Conservation (phyloP, 2,888 invertebrate species). For the Papilio protenor region DNA sequence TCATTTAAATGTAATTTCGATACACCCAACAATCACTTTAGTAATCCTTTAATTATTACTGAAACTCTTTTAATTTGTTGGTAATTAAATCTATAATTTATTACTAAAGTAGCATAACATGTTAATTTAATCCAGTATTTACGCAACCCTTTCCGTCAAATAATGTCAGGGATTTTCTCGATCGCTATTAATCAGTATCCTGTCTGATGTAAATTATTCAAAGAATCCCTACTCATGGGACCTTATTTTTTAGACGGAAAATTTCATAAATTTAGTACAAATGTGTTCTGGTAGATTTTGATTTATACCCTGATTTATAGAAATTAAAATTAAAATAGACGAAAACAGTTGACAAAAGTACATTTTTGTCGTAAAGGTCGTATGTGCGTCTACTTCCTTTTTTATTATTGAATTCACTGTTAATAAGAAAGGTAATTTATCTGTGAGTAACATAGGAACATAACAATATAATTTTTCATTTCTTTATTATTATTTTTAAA, state of each 20-base stretch:
- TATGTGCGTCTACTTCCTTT: too few species aligned
- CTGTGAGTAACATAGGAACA: too few species aligned
- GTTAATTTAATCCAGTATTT: slow-evolving; percentile 9
- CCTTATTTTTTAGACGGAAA: neutral
- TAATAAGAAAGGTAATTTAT: too few species aligned
- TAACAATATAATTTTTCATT: too few species aligned
- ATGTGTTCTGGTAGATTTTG: neutral
- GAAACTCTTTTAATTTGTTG: neutral
- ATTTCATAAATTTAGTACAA: neutral
- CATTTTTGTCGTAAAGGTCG: too few species aligned
- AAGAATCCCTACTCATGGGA: neutral
- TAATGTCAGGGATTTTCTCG: slow-evolving; percentile 7
- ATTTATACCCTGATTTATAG: neutral
- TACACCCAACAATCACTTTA: too few species aligned
- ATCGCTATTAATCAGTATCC: slow-evolving; percentile 13
- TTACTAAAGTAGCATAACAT: neutral
- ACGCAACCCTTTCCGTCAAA: slow-evolving; percentile 14
- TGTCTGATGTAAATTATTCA: slow-evolving; percentile 17
- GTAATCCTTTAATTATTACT: neutral
- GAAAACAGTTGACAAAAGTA: too few species aligned
- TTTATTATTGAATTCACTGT: too few species aligned
- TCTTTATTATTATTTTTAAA: too few species aligned
- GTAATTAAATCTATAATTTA: neutral
- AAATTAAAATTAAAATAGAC: neutral
- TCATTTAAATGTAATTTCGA: too few species aligned